These are phyloP conservation scores for Triplophysa siluroides DNA, from an alignment of 2,113 vertebrate species.

Conservation along the genomic window DNA sequence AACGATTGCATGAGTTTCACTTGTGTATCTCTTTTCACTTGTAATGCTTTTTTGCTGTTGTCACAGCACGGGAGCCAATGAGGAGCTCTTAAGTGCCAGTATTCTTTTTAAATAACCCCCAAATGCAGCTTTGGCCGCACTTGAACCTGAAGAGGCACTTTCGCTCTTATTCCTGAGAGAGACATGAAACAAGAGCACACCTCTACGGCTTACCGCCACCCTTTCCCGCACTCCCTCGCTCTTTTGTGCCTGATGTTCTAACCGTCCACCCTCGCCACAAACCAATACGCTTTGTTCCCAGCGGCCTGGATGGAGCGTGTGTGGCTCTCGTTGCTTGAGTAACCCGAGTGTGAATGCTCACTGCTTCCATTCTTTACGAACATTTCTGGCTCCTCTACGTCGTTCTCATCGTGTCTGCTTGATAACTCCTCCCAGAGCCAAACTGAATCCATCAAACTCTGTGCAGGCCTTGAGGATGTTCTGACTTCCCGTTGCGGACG, in stretches of 20 bases:
- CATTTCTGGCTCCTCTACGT: neutral
- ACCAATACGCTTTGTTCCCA: neutral
- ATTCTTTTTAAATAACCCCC: conserved; percentile 72
- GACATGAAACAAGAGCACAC: conserved; percentile 66
- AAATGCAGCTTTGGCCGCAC: conserved; percentile 68
- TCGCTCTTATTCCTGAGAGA: conserved; percentile 63
- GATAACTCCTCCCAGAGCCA: neutral
- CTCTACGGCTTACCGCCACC: conserved; percentile 30
- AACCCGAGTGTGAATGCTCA: neutral
- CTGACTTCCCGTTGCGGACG: neutral
- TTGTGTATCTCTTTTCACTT: conserved; percentile 63
- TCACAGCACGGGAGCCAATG: conserved; percentile 57
- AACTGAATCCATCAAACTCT: neutral
- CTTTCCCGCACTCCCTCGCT: conserved; percentile 30
- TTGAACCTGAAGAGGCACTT: conserved; percentile 69
- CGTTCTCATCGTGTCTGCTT: neutral
- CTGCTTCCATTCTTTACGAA: neutral
- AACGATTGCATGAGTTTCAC: conserved; percentile 52
- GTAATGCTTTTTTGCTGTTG: conserved; percentile 53
- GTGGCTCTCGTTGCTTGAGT: neutral
- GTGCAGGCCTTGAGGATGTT: conserved; percentile 9
- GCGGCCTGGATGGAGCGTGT: neutral
- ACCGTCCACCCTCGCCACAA: neutral
- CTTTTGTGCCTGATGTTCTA: neutral
- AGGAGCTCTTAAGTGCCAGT: conserved; percentile 67